phyloP scores from a whole-genome alignment of 2,113 vertebrate genomes.

The Stercorarius parasiticus region DNA sequence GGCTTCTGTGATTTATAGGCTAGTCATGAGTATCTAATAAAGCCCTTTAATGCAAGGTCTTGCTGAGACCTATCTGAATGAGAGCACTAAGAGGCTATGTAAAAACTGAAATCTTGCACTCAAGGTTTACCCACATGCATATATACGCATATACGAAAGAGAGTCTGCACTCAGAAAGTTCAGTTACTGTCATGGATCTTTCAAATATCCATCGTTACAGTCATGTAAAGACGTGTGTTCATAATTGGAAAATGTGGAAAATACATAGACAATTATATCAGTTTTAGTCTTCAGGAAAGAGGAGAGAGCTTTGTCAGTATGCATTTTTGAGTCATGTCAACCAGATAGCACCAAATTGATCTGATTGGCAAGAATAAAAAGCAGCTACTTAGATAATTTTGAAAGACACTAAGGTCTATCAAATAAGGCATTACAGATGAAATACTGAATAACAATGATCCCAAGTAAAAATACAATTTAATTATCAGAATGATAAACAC shows the following conservation, averaged over 20 bases:
- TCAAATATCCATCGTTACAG: background rate
- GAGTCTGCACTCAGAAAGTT: background rate
- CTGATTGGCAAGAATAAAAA: background rate
- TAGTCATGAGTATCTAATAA: background rate
- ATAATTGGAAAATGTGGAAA: background rate
- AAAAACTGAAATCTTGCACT: background rate
- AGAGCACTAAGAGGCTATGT: background rate
- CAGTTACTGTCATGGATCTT: background rate
- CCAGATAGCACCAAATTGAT: background rate
- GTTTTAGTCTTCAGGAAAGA: background rate
- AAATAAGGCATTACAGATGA: background rate
- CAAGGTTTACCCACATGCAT: background rate
- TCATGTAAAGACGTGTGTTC: background rate
- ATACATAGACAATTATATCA: background rate
- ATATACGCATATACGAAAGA: accelerated
- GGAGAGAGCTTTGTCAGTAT: background rate
- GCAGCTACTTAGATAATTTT: background rate
- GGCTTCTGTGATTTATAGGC: background rate
- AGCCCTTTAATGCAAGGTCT: background rate
- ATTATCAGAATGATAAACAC: background rate
- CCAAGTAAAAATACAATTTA: background rate
- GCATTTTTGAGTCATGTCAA: background rate
- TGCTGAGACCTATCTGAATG: background rate
- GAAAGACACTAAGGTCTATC: background rate
- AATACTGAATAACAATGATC: background rate